These are phyloP conservation scores for Gryllus bimaculatus DNA, from an alignment of 1,140 invertebrate genomes.

Conservation along the genomic window DNA sequence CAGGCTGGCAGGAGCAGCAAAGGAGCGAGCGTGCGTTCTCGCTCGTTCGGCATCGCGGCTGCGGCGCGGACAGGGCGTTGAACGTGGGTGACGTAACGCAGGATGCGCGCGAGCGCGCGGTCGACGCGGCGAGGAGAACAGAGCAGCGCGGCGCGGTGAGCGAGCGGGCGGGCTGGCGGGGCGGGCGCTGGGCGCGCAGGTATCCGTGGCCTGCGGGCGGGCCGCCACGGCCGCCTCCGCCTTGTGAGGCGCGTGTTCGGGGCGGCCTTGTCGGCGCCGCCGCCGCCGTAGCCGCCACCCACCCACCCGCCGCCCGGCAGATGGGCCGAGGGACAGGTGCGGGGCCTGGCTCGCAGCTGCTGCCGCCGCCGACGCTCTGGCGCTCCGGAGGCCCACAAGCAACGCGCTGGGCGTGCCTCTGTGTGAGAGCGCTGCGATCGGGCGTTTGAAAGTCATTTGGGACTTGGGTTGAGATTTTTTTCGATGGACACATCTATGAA, in stretches of 20 bases:
- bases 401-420: too few species aligned
- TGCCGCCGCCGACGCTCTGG: not conserved
- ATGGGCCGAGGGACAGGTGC: not conserved
- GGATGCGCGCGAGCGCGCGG: not conserved
- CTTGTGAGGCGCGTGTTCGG: not conserved
- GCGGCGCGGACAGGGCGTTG: not conserved
- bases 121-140: not conserved
- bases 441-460: too few species aligned
- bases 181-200: not conserved
- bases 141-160: not conserved
- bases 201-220: too few species aligned
- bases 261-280: conserved; percentile 8
- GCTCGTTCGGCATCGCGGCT: too few species aligned
- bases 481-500: too few species aligned
- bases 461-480: too few species aligned
- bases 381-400: not conserved
- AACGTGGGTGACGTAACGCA: not conserved
- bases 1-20: too few species aligned
- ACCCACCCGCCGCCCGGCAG: conserved; percentile 10
- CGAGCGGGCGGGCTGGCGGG: not conserved
- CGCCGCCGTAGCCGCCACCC: too few species aligned
- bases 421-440: too few species aligned
- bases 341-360: not conserved
- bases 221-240: too few species aligned
- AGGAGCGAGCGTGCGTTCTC: too few species aligned